phyloP scores from a whole-genome alignment of 2,797 vertebrate genomes.

The Euphonia xanthogaster region DNA sequence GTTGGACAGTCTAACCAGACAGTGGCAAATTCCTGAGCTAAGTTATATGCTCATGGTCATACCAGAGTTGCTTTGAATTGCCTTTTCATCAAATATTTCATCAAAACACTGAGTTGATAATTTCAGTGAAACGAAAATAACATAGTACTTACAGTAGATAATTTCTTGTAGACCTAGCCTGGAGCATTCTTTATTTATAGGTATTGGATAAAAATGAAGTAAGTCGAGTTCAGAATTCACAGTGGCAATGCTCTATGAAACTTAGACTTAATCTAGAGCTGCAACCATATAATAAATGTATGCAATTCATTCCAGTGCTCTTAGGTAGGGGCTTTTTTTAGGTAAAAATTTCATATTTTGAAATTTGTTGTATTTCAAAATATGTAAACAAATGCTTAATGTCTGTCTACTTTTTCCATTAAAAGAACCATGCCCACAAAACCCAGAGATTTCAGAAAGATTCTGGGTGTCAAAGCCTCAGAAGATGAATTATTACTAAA shows the following conservation, averaged over 20 bases:
- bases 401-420: background rate
- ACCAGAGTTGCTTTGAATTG: background rate
- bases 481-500: background rate
- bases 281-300: background rate
- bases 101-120: background rate
- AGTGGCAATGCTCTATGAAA: background rate
- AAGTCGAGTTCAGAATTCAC: background rate
- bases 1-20: background rate
- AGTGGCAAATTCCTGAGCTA: background rate
- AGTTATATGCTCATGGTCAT: background rate
- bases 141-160: background rate
- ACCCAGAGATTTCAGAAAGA: background rate
- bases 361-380: background rate
- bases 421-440: background rate
- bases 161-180: background rate
- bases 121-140: background rate
- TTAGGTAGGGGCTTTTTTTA: background rate
- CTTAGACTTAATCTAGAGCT: background rate
- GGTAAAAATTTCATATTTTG: too few relatives aligned
- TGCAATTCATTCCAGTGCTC: background rate
- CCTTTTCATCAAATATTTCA: background rate
- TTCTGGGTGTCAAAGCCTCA: background rate
- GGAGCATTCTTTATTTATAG: background rate
- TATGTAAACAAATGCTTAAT: background rate
- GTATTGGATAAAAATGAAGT: background rate